These are phyloP conservation scores for Saturnia pavonia DNA, from an alignment of 2,888 invertebrate genomes.

Conservation along the genomic window DNA sequence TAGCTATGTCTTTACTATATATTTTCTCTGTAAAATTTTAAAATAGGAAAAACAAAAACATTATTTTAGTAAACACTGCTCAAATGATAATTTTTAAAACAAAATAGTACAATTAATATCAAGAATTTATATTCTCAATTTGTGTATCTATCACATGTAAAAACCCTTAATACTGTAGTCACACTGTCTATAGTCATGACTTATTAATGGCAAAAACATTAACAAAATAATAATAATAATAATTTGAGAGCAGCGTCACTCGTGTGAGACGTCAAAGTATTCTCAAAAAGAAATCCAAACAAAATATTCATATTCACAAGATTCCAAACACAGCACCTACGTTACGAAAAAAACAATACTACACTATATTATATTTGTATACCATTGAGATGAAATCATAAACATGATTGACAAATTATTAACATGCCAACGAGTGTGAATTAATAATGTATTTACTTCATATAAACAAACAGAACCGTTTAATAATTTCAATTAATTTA, in stretches of 20 bases:
- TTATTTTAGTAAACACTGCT: background rate
- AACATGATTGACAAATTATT: background rate
- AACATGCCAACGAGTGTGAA: background rate
- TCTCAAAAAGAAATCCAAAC: background rate
- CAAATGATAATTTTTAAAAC: background rate
- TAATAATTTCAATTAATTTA: background rate
- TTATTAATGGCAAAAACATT: background rate
- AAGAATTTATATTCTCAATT: background rate
- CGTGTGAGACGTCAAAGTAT: background rate
- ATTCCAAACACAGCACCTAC: conserved; percentile 11
- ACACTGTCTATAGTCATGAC: background rate
- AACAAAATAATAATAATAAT: background rate
- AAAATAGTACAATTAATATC: background rate
- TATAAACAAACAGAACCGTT: background rate
- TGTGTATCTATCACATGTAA: too few relatives aligned
- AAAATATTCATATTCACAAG: background rate
- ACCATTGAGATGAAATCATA: background rate
- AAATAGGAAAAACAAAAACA: background rate
- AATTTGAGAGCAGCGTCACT: background rate
- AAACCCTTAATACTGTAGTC: conserved; percentile 12
- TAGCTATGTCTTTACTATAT: conserved; percentile 11
- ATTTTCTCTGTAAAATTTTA: conserved; percentile 2
- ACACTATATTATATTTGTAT: background rate
- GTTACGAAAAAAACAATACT: background rate
- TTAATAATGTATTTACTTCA: background rate